These are phyloP conservation scores for Xenus cinereus DNA, from an alignment of 2,113 vertebrate species.

Conservation along the genomic window DNA sequence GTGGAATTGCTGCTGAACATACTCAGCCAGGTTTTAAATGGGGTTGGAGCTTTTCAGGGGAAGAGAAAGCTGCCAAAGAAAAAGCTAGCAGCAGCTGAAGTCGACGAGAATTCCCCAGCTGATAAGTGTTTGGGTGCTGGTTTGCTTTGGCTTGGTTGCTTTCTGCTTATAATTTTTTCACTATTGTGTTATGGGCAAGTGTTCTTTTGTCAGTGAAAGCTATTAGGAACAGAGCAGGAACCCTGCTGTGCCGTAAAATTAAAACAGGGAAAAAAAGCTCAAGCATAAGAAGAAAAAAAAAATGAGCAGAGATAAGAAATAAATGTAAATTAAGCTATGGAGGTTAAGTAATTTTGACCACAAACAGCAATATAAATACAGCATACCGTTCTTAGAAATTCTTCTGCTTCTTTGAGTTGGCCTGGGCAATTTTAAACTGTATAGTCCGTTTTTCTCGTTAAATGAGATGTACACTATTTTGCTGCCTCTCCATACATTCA, in stretches of 20 bases:
- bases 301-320: conserved; percentile 1
- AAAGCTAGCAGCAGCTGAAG: not conserved
- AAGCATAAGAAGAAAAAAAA: not conserved
- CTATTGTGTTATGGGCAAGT: not conserved
- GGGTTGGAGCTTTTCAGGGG: not conserved
- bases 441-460: not conserved
- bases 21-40: not conserved
- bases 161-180: conserved; percentile 15
- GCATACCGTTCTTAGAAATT: not conserved
- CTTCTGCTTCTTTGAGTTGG: not conserved
- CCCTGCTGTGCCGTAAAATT: conserved; percentile 61
- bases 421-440: not conserved
- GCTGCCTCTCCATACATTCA: not conserved
- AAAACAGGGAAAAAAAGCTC: not conserved
- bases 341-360: conserved; percentile 20
- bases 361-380: not conserved
- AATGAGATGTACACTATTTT: not conserved
- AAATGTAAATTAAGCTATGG: conserved; percentile 35
- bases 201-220: conserved; percentile 21
- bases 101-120: not conserved
- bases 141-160: conserved; percentile 10
- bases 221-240: conserved; percentile 46
- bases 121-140: not conserved
- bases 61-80: not conserved
- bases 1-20: not conserved